Base-by-base conservation (phyloP, 1,140 invertebrate species). In the Diachasma alloeum region DNA sequence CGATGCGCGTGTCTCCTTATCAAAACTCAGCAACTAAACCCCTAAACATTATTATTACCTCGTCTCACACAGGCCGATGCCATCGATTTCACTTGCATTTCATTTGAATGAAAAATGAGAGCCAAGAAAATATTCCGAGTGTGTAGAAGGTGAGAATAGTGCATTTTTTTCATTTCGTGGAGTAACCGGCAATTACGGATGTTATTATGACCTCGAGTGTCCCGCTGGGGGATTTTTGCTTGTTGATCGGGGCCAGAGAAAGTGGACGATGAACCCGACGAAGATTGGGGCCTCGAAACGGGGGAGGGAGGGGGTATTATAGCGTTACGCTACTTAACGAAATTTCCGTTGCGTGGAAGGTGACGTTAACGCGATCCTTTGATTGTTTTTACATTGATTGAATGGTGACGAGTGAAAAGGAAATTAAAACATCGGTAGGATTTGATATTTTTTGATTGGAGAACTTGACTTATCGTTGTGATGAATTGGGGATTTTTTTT, bases 221-320 rank as follows among this genome's bases (percentile, higher is more conserved):
- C 42, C 26, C 44, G 68, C 42, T 24, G 19, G 56, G 48, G 59
- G 71, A 68, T 68, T 67, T 39, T 69, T 75, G 48, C 75, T 59
- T 78, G 80, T 80, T 71, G 77, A 83, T 85, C 78, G 83, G 78
- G 84, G 84, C 76, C 84, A 82, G 83, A 84, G 84, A 85, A 85
- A 85, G 84, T 84, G 81, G 83, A 81, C 83, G 77, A 82, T 85
- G 83, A 85, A 85, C 84, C 82, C 83, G 80, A 80, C 77, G 24
- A 36, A 63, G 24, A 63, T 63, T 63, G 39, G 69, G 75, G 48
- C 42, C 70, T 77, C 46, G 39, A 10, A 4, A 42, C 53, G 53
- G 9, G 15, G 19, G 9, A 56, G 48, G 42, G 22, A 19, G 53
- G 11, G 69, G 53, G 24, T 68, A 71, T 68, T 76, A 76, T 56